Evolutionary conservation across 2,797 vertebrate species (phyloP), one percentile per base, ranked within the genome.

Genomic region (Karalla daura): DNA sequence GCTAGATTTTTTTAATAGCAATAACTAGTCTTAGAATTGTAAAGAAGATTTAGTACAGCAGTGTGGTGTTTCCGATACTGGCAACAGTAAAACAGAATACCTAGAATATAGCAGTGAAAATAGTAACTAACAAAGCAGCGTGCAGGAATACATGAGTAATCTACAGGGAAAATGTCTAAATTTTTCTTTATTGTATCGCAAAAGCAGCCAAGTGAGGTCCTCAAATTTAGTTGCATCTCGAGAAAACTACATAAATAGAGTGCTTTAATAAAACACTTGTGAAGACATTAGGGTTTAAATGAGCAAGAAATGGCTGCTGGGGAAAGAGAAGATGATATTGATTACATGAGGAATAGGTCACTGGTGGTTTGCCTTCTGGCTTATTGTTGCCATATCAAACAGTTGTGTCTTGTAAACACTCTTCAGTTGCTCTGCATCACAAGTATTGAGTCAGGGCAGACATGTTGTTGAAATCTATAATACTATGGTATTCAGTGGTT

Each of bases 371-470:
- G 67, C 18, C 43, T 54, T 10, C 33, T 20, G 25, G 35, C 28
- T 74, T 20, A 21, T 25, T 91, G 90, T 92, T 90, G 73, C 59
- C 82, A 91, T 55, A 89, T 70, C 87, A 92, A 91, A 91, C 86
- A 88, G 0, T 5, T 28, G 13, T 86, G 86, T 91, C 68, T 41
- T 79, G 76, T 86, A 85, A 87, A 92, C 84, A 87, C 35, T 35
- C 25, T 1, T 45, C 24, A 23, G 44, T n/a, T 36, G 35, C 25
- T 35, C 50, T 53, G 9, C 30, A 44, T 14, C 21, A 15, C 21
- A 5, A 9, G 18, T 28, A 1, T 33, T 30, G 6, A 21, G n/a
- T n/a, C n/a, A n/a, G 35, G 4, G 7, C 13, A 20, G 35, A 30
- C 30, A 18, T 12, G 12, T 12, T 7, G 7, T n/a, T 50, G 2